A percentile compares a stretch with the other conserved stretches of the same genome.
phyloP scores from a whole-genome alignment of 2,888 invertebrate species.

The Tyria jacobaeae region DNA sequence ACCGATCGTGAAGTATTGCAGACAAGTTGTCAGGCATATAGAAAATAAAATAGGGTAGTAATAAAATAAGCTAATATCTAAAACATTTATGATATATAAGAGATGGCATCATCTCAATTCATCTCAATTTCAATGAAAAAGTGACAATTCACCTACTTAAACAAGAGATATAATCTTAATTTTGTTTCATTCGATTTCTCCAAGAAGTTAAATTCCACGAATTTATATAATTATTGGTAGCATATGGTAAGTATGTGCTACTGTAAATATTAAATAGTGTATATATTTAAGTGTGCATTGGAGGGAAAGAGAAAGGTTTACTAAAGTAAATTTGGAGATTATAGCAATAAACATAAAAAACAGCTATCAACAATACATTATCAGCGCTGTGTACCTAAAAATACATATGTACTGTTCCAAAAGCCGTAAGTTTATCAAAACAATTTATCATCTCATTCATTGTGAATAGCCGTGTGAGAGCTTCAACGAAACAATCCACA shows the following conservation, averaged over 20 bases:
- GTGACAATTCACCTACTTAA: too few species aligned
- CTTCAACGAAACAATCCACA: slow-evolving; percentile 55
- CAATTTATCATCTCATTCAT: slow-evolving; percentile 66
- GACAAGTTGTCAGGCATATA: too few species aligned
- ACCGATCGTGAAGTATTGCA: too few species aligned
- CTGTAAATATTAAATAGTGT: neutral
- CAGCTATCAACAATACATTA: slow-evolving; percentile 19
- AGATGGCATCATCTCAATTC: too few species aligned
- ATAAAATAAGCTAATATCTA: too few species aligned
- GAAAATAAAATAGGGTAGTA: too few species aligned
- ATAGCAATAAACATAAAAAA: slow-evolving; percentile 17
- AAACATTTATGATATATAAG: too few species aligned
- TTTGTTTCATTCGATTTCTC: slow-evolving; percentile 22
- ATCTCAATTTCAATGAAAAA: too few species aligned
- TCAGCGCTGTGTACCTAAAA: slow-evolving; percentile 14
- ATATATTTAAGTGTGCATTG: neutral
- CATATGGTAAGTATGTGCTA: neutral
- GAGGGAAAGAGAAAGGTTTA: slow-evolving; percentile 8
- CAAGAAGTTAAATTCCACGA: slow-evolving; percentile 8
- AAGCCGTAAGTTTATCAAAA: slow-evolving; percentile 60
- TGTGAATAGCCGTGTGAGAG: slow-evolving; percentile 59
- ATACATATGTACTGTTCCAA: slow-evolving; percentile 38
- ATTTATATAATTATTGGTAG: slow-evolving; percentile 8
- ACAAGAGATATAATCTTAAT: slow-evolving; percentile 5
- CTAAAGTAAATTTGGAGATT: slow-evolving; percentile 3